Evolutionary conservation across 2,113 vertebrate species (phyloP).

Genomic region (Cynocephalus volans): DNA sequence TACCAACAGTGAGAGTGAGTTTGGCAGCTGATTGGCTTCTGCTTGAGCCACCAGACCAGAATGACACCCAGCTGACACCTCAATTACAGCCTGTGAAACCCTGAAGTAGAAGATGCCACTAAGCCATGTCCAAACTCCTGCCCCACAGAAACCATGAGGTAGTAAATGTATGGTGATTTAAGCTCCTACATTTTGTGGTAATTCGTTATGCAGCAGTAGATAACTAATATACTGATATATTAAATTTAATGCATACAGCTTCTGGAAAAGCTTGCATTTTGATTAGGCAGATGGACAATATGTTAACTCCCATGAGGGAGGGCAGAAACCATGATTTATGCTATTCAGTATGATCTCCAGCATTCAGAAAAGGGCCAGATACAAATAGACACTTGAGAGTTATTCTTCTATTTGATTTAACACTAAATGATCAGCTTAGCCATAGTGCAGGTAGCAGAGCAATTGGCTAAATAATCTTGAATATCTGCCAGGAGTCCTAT

Average conservation of each 20-base stretch:
- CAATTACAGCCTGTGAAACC: neutral
- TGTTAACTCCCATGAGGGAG: neutral
- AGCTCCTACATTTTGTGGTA: neutral
- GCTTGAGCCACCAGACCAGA: accelerated
- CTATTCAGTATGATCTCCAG: no score
- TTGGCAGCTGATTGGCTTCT: accelerated
- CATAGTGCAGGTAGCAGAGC: accelerated
- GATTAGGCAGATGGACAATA: no score
- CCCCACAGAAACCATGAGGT: neutral
- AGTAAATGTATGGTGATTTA: neutral
- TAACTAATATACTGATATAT: neutral
- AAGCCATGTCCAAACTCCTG: no score
- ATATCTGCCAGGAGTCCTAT: neutral
- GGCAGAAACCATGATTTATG: neutral
- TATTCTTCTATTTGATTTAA: no score
- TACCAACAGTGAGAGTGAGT: accelerated
- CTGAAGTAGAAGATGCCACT: accelerated
- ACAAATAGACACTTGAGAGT: neutral
- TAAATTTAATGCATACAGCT: neutral
- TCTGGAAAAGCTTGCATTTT: neutral
- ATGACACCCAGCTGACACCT: accelerated
- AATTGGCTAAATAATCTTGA: neutral
- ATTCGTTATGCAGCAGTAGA: neutral
- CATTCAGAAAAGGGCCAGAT: neutral
- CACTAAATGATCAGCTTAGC: no score